Evolutionary conservation across 2,797 vertebrate genomes (phyloP), one percentile per base, ranked within the genome.

Genomic region (Cirrhinus molitorella): DNA sequence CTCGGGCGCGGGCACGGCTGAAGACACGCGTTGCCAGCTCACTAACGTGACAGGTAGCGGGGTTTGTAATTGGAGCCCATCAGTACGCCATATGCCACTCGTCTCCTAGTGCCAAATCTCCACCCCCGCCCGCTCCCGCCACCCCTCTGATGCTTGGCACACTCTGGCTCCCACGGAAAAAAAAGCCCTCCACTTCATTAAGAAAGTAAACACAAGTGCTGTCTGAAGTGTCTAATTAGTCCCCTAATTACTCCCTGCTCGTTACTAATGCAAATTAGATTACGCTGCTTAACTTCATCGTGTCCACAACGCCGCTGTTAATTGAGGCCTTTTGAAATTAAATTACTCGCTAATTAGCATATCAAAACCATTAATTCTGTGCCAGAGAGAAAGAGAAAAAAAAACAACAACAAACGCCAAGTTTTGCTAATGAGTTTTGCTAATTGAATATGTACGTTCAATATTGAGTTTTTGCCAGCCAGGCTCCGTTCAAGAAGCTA

Each of bases 181-280:
- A 94, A 90, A 96, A 81, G 82, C 88, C 92, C 97, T 97, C 96
- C 96, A 99, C 97, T 97, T 98, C 97, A 98, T 99, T 99, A 99
- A 96, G 96, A 99, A 99, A 98, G 97, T 99, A 99, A 98, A 99
- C 98, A 98, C 96, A 97, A 99, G 97, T 98, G 97, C 96, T 96
- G 96, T 98, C 97, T 99, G 95, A 99, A 99, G 98, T 98, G 98
- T 97, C 97, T 99, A 99, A 99, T 99, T 99, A 99, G 97, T 97
- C 96, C 95, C 96, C 97, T 99, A 99, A 99, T 99, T 99, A 99
- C 97, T 98, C 97, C 96, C 97, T 94, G 98, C 97, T 99, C 98
- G 97, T 99, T 99, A 99, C 97, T 98, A 99, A 99, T 99, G 98
- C 98, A 99, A 99, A 99, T 99, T 98, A 99, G 98, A 99, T 99